These are phyloP conservation scores for Chorisops tibialis DNA, from an alignment of 2,888 invertebrate genomes.

Conservation along the genomic window DNA sequence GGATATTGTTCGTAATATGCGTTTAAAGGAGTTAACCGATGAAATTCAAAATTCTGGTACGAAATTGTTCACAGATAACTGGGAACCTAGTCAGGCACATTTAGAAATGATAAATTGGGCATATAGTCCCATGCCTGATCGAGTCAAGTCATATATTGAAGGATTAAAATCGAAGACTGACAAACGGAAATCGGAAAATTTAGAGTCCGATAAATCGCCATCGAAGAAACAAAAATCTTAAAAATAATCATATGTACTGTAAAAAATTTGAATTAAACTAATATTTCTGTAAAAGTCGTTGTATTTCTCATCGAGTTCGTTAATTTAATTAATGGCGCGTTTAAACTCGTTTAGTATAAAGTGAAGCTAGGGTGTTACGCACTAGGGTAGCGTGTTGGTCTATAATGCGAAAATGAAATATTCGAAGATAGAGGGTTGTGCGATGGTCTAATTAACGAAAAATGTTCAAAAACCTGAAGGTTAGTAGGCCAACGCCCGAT, in stretches of 20 bases:
- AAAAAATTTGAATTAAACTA: no score
- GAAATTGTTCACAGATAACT: constrained; percentile 62
- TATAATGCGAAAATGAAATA: no score
- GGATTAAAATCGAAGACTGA: constrained; percentile 35
- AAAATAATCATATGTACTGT: constrained; percentile 13
- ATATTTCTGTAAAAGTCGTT: no score
- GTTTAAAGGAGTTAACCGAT: constrained; percentile 58
- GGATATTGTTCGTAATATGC: constrained; percentile 70
- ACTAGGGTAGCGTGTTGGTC: no score
- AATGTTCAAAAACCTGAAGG: no score
- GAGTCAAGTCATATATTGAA: constrained; percentile 60
- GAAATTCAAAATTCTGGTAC: constrained; percentile 60
- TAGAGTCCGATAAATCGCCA: constrained; percentile 38
- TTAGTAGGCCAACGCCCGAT: no score
- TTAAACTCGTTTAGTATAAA: no score
- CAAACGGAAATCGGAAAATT: constrained; percentile 50
- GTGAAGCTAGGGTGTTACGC: no score
- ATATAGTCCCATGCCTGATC: constrained; percentile 68
- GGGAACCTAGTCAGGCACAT: constrained; percentile 67
- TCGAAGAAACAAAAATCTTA: constrained; percentile 38
- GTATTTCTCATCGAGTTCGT: no score
- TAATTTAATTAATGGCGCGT: no score
- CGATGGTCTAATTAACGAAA: no score
- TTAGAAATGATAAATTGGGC: constrained; percentile 70
- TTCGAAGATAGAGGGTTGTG: no score